Conservation (phyloP, 2,797 vertebrate genomes). For the Anguilla anguilla region DNA sequence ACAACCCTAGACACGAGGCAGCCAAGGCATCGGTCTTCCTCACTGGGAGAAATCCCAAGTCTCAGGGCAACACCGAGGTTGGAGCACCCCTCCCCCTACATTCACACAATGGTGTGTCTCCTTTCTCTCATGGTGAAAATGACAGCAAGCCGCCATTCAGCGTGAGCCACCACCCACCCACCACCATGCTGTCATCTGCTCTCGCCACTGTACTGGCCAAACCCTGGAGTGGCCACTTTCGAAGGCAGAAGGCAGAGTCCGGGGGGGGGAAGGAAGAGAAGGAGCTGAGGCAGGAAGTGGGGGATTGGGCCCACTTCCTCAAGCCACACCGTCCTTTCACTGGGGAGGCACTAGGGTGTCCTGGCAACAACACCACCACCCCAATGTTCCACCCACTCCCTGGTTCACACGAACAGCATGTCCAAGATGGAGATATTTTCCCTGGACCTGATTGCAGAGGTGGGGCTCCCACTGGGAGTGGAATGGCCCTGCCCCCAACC, state of each 20-base stretch:
- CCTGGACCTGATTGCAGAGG: constrained; percentile 42
- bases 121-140: not conserved
- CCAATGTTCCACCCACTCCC: constrained; percentile 39
- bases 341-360: constrained; percentile 37
- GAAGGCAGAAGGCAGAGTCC: constrained; percentile 59
- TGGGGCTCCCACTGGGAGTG: constrained; percentile 41
- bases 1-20: not conserved
- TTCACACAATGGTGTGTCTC: not conserved
- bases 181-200: constrained; percentile 72
- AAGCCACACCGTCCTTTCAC: not conserved
- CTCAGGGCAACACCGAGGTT: not conserved
- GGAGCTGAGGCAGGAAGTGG: constrained; percentile 46
- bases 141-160: not conserved
- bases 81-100: not conserved
- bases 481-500: constrained; percentile 36
- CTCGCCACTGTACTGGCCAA: constrained; percentile 73
- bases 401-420: constrained; percentile 36
- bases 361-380: constrained; percentile 19
- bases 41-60: constrained; percentile 2
- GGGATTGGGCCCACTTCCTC: constrained; percentile 37
- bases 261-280: constrained; percentile 23
- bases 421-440: constrained; percentile 42
- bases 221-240: constrained; percentile 63
- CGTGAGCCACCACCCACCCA: not conserved
- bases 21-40: not conserved